Evolutionary conservation across 2,888 invertebrate species (phyloP), one percentile per base, ranked within the genome.

Genomic region (Cantharis rustica): DNA sequence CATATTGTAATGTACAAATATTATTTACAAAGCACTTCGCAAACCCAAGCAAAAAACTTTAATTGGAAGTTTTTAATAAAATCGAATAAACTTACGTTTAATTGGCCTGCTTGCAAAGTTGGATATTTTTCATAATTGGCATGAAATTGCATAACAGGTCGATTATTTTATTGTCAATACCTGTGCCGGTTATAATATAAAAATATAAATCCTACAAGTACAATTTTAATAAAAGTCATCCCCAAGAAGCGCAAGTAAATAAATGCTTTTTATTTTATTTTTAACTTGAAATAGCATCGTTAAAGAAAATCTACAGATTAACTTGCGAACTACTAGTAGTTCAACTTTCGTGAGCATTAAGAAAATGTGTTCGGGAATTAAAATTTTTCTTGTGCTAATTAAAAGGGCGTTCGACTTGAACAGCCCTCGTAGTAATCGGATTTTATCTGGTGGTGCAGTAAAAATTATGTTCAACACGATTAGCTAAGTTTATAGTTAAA

Each of bases 401-500:
- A 47, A 47, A 47, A 47, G 2, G 13, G 9, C n/a, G n/a, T 47
- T 47, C 9, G n/a, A 13, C n/a, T 47, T 47, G 47, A 47, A n/a
- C n/a, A n/a, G 7, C 47, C 47, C 47, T 47, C 47, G 47, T 47
- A 47, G n/a, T 47, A 47, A 47, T 47, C n/a, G 47, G n/a, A n/a
- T 47, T 47, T 47, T 47, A 47, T 47, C n/a, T n/a, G 47, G 47
- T 47, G 47, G 47, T 47, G n/a, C n/a, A 5, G 47, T 47, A 47
- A 47, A 47, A 47, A 47, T 47, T n/a, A 47, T 47, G 47, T 47
- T 47, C 47, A 47, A 47, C 47, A n/a, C 47, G 47, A 47, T 47
- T 47, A 47, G 47, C 47, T 47, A 47, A 47, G 69, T 73, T 73
- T 66, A 61, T 70, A 71, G 20, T 73, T 70, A 73, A 76, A 73